phyloP scores from a whole-genome alignment of 2,888 invertebrate genomes.

The Onchidella celtica region DNA sequence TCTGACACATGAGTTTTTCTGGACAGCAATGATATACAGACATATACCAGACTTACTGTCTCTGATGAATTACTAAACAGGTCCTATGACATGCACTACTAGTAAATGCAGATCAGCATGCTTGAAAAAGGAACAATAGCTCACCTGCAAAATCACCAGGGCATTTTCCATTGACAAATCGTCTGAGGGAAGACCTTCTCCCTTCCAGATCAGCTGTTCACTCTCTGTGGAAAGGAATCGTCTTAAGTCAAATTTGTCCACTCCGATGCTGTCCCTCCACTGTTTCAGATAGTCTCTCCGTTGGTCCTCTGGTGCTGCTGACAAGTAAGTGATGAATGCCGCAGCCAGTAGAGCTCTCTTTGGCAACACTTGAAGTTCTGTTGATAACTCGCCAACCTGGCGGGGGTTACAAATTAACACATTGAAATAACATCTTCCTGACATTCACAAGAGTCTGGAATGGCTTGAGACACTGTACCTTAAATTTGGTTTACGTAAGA shows the following conservation, averaged over 20 bases:
- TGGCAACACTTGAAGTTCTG: conserved; percentile 85
- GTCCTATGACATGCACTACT: neutral
- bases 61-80: neutral
- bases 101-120: too few relatives aligned
- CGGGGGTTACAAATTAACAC: too few relatives aligned
- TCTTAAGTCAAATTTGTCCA: conserved; percentile 82
- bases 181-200: conserved; percentile 91
- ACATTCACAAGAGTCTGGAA: too few relatives aligned
- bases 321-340: conserved; percentile 89
- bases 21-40: too few relatives aligned
- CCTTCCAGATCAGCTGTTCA: conserved; percentile 91
- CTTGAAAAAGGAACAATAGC: too few relatives aligned
- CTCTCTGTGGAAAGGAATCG: conserved; percentile 86
- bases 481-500: too few relatives aligned
- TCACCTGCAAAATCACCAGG: conserved; percentile 87
- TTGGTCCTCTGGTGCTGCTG: conserved; percentile 86
- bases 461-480: too few relatives aligned
- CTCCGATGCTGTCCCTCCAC: conserved; percentile 80
- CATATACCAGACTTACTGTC: too few relatives aligned
- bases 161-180: conserved; percentile 90
- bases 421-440: too few relatives aligned
- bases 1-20: too few relatives aligned
- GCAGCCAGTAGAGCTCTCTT: conserved; percentile 87
- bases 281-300: conserved; percentile 82
- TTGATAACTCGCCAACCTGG: conserved; percentile 82